Evolutionary conservation across 2,888 invertebrate species (phyloP).

Genomic region (Erpobdella octoculata): DNA sequence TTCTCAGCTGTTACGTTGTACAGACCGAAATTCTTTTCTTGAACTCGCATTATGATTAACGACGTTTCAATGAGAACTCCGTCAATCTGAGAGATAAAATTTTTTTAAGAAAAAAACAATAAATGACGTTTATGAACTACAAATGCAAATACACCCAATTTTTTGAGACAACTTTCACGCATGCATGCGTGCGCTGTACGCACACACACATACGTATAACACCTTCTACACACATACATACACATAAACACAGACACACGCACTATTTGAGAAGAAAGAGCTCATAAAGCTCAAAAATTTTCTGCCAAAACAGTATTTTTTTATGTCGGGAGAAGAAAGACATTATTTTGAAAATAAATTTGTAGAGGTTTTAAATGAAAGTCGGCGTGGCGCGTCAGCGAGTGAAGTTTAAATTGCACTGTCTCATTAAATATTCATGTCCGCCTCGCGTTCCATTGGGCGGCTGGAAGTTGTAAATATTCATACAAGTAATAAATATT

Average conservation of each 20-base stretch:
- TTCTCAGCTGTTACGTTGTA: constrained; percentile 25
- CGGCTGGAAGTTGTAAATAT: not conserved
- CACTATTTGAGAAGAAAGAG: too few relatives aligned
- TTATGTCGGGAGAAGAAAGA: too few relatives aligned
- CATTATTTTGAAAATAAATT: too few relatives aligned
- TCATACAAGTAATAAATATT: too few relatives aligned
- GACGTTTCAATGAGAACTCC: constrained; percentile 16
- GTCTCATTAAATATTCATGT: constrained; percentile 3
- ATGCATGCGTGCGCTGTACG: too few relatives aligned
- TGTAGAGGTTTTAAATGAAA: constrained; percentile 3
- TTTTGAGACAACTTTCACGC: too few relatives aligned
- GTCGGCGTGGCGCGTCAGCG: not conserved
- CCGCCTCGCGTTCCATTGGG: not conserved
- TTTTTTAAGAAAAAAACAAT: not conserved
- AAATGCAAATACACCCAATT: too few relatives aligned
- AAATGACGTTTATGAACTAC: not conserved
- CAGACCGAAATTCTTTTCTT: constrained; percentile 16
- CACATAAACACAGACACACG: too few relatives aligned
- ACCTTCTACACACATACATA: too few relatives aligned
- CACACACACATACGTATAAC: too few relatives aligned
- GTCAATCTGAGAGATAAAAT: not conserved
- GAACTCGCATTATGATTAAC: constrained; percentile 7
- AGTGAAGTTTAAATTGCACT: constrained; percentile 8
- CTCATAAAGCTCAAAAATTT: too few relatives aligned
- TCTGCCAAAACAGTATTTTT: too few relatives aligned